Base-by-base conservation (phyloP, 2,113 vertebrate genomes). In the Alaudala cheleensis region DNA sequence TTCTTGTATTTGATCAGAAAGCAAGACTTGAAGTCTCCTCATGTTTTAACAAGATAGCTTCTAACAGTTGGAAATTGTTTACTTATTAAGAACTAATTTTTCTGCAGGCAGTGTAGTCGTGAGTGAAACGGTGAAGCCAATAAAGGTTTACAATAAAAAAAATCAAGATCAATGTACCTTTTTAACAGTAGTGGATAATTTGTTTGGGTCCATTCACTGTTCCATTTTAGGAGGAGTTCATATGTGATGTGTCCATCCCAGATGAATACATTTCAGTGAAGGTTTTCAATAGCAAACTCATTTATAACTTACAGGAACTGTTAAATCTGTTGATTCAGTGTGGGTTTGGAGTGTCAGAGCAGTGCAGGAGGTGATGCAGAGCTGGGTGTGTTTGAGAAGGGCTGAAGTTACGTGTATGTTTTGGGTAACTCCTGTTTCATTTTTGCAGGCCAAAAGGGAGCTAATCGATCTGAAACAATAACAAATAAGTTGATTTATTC, bases 171-270 rank as follows among this genome's bases (percentile, higher is more conserved):
- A 53, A 5, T 42, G 9, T 26, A 12, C 2, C 0, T 82, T 83
- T 78, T 49, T 37, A 66, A n/a, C 16, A 25, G 5, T 26, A 49
- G 47, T 4, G 15, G 23, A 64, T 17, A 56, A 62, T 57, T 71
- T 29, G 21, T 72, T 67, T 45, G 49, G 3, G 5, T 79, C 29
- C 12, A 11, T 61, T n/a, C 60, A 50, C 18, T 42, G 13, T 86
- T 57, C 7, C 34, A 14, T 80, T 80, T 65, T 45, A 44, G 53
- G 9, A 71, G 53, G 10, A 74, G 15, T 26, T 89, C 42, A 7
- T 0, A 12, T 65, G 0, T 1, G 0, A 1, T 57, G 1, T 11
- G 26, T 40, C 44, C 42, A 22, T 77, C 50, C 26, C 19, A 31
- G 40, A 49, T 51, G 16, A 87, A 7, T 45, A 11, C 4, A 15